Conservation (phyloP, 2,888 invertebrate species). For the Mamestra brassicae region DNA sequence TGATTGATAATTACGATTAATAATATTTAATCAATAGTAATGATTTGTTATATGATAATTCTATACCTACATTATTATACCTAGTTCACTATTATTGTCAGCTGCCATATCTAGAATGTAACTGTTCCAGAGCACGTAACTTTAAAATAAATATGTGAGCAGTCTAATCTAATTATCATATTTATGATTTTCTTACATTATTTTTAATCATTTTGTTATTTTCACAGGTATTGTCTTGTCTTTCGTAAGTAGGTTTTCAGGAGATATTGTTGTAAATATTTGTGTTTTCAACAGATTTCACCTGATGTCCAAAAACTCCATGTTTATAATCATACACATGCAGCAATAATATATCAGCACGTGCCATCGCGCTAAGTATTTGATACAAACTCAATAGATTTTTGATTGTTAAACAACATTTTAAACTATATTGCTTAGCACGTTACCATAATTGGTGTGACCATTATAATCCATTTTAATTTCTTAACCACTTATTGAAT, state of each 20-base stretch:
- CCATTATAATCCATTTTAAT: constrained; percentile 73
- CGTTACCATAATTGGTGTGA: constrained; percentile 78
- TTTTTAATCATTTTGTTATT: neutral
- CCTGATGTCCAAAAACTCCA: neutral
- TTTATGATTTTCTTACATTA: no score
- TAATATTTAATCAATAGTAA: no score
- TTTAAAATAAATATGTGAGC: no score
- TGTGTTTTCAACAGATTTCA: neutral
- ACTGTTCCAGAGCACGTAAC: no score
- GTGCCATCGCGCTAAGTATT: constrained; percentile 56
- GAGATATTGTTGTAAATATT: neutral
- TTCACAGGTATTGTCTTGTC: neutral
- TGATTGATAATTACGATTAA: neutral
- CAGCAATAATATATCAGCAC: constrained; percentile 47
- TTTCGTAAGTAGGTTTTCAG: neutral
- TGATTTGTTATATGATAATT: no score
- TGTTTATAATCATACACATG: constrained; percentile 4
- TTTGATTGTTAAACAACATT: constrained; percentile 68
- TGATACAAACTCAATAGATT: constrained; percentile 69
- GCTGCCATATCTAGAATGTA: no score
- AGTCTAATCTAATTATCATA: no score
- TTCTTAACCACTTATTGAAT: constrained; percentile 61
- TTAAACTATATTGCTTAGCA: constrained; percentile 71
- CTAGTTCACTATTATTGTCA: no score
- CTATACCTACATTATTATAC: no score